A percentile compares a stretch with the other conserved stretches of the same genome.
These are phyloP conservation scores for Leptopilina drosophilae DNA, from an alignment of 2,888 invertebrate genomes.

Conservation along the genomic window DNA sequence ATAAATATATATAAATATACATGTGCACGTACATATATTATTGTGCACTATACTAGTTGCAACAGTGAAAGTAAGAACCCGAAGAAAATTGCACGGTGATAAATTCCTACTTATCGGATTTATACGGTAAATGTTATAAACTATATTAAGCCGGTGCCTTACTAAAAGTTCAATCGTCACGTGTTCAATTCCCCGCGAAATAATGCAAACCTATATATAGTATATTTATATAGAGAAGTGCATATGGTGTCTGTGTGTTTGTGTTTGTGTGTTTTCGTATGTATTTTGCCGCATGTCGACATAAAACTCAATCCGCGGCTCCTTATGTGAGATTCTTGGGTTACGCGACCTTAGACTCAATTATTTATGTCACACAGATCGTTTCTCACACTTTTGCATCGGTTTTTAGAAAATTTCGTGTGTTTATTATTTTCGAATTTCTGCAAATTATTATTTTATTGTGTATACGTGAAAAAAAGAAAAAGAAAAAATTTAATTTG, in stretches of 20 bases:
- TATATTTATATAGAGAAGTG: not conserved
- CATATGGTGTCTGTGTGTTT: not conserved
- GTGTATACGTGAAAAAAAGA: no score
- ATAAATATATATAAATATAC: no score
- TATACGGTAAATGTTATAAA: conserved; percentile 38
- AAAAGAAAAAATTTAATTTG: no score
- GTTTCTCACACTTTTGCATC: conserved; percentile 34
- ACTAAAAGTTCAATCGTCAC: conserved; percentile 38
- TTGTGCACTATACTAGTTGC: conserved; percentile 18
- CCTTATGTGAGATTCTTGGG: conserved; percentile 33
- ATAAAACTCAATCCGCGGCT: conserved; percentile 36
- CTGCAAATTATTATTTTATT: no score
- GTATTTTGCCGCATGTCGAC: conserved; percentile 20
- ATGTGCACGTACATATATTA: conserved; percentile 1
- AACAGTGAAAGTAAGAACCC: conserved; percentile 39
- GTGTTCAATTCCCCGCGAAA: conserved; percentile 27
- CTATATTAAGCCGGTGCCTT: conserved; percentile 19
- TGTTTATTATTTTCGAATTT: no score
- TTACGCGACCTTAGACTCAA: conserved; percentile 38
- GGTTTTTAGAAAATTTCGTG: not conserved
- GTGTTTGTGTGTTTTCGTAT: no score
- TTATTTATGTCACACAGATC: conserved; percentile 30
- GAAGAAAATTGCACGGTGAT: conserved; percentile 20
- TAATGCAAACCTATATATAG: conserved; percentile 19
- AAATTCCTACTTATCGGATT: conserved; percentile 36